These are phyloP conservation scores for Ephydatia muelleri DNA, from an alignment of 37 sponge, comb jelly and placozoan species.

Conservation along the genomic window DNA sequence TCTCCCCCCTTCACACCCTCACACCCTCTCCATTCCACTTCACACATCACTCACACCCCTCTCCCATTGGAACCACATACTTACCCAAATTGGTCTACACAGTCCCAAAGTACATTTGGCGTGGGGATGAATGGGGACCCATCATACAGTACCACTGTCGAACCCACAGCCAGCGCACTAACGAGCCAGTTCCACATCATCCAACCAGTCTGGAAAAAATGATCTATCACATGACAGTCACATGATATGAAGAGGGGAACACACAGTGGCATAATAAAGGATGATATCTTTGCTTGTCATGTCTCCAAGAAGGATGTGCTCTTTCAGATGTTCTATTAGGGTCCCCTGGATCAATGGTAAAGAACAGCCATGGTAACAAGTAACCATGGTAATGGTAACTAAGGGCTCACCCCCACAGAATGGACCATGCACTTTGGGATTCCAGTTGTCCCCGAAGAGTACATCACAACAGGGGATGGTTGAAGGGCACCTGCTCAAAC, in stretches of 20 bases:
- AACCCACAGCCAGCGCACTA: conserved; percentile 83
- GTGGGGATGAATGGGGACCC: conserved; percentile 95
- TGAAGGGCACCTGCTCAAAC: conserved; percentile 96
- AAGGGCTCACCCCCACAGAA: conserved; percentile 86
- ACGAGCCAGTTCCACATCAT: conserved; percentile 99
- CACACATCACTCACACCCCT: too few species aligned
- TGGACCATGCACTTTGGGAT: conserved; percentile 99
- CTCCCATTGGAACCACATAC: too few species aligned
- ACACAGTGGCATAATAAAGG: conserved; percentile 93
- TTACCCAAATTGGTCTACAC: conserved; percentile 82
- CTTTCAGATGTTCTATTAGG: conserved; percentile 94
- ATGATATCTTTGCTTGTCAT: conserved; percentile 82
- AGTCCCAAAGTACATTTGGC: conserved; percentile 85
- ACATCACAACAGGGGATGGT: conserved; percentile 99
- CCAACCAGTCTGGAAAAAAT: conserved; percentile 83
- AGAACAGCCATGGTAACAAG: neutral
- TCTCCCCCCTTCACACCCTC: too few species aligned
- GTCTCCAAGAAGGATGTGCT: conserved; percentile 94
- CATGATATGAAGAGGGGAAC: neutral
- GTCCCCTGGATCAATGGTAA: conserved; percentile 76
- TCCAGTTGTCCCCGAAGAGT: conserved; percentile 97
- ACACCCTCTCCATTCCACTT: too few species aligned
- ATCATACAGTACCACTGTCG: conserved; percentile 91
- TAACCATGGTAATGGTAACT: neutral
- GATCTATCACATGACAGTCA: neutral